Evolutionary conservation across 2,113 vertebrate genomes (phyloP).

Genomic region (Rynchops niger): DNA sequence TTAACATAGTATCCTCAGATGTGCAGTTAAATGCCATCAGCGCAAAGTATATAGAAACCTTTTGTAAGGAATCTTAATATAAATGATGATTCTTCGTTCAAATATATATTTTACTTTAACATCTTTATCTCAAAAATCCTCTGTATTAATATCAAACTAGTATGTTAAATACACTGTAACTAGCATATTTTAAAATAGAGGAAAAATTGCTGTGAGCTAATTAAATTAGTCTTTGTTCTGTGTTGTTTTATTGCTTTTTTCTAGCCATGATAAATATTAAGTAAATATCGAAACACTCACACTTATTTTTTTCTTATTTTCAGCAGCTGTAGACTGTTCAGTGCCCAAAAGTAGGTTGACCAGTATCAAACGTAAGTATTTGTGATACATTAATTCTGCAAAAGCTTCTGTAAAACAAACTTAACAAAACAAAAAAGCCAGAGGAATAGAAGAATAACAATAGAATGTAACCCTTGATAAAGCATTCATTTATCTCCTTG

Average conservation of each 20-base stretch:
- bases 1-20: not conserved
- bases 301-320: conserved; percentile 44
- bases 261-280: not conserved
- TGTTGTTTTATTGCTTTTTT: not conserved
- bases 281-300: not conserved
- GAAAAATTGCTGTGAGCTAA: not conserved
- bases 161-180: not conserved
- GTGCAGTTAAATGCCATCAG: not conserved
- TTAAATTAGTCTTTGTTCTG: not conserved
- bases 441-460: not conserved
- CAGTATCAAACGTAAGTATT: conserved; percentile 89
- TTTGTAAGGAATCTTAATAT: not conserved
- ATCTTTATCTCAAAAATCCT: not conserved
- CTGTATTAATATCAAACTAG: not conserved
- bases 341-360: conserved; percentile 83
- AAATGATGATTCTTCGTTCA: not conserved
- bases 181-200: not conserved
- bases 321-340: conserved; percentile 89
- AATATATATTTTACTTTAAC: not conserved
- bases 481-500: not conserved
- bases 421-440: not conserved
- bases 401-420: not conserved
- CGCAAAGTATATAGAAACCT: not conserved
- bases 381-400: not conserved
- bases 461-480: not conserved